Percentiles rank a stretch among this genome's conserved stretches.
These are phyloP conservation scores for Psephotus haematonotus DNA, from an alignment of 2,113 vertebrate species.

Conservation along the genomic window DNA sequence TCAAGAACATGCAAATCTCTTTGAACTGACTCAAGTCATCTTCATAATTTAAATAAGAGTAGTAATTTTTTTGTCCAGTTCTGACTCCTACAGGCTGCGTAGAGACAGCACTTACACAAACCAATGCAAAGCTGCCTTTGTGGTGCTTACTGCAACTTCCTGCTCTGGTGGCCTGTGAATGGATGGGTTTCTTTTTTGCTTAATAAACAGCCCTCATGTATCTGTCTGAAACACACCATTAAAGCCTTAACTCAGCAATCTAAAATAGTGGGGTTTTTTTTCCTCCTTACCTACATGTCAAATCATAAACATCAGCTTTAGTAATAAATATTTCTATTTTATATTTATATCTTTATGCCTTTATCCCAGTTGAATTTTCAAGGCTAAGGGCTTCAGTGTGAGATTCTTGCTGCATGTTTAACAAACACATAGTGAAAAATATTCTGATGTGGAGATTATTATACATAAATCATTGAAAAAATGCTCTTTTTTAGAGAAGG, in stretches of 20 bases:
- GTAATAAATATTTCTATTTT: constrained; percentile 66
- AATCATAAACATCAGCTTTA: constrained; percentile 8
- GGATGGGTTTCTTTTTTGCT: background rate
- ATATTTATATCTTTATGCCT: constrained; percentile 33
- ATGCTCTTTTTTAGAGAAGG: constrained; percentile 41
- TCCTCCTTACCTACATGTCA: constrained; percentile 21
- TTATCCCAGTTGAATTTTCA: constrained; percentile 50
- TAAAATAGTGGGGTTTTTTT: background rate
- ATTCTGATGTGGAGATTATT: constrained; percentile 64
- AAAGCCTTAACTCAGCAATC: constrained; percentile 39
- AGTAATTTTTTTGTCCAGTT: background rate
- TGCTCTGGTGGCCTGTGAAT: background rate
- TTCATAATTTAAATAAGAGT: background rate
- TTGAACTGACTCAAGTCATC: background rate
- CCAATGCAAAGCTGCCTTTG: background rate
- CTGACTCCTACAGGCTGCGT: background rate
- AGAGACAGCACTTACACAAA: background rate
- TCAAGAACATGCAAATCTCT: background rate
- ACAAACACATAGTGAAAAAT: constrained; percentile 56
- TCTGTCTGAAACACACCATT: background rate
- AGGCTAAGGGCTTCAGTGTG: constrained; percentile 31
- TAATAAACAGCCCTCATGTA: background rate
- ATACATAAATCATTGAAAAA: constrained; percentile 67
- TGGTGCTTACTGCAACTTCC: background rate
- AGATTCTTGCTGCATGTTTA: constrained; percentile 19